phyloP scores from a whole-genome alignment of 1,140 invertebrate genomes.

The Brachionus plicatilis region DNA sequence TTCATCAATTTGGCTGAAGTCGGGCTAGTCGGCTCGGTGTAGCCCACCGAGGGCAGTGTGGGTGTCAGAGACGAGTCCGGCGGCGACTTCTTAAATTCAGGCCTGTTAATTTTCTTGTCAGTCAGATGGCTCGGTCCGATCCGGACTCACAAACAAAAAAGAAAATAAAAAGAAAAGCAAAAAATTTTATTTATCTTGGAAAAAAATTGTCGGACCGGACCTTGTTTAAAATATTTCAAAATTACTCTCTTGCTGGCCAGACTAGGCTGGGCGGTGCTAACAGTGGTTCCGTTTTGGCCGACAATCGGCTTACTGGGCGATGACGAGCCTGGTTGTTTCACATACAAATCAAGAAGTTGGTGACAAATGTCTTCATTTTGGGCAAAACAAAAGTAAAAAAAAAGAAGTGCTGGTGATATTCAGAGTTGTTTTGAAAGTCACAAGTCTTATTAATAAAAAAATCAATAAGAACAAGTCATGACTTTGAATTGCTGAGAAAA shows the following conservation, averaged over 20 bases:
- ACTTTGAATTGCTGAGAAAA: too few relatives aligned
- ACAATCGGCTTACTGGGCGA: neutral
- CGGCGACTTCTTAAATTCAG: neutral
- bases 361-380: conserved; percentile 78
- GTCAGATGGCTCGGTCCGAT: neutral
- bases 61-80: neutral
- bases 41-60: neutral
- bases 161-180: neutral
- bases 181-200: neutral
- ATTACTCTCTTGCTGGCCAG: conserved; percentile 35
- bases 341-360: conserved; percentile 73
- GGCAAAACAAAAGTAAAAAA: neutral
- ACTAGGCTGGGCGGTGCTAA: conserved; percentile 33
- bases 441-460: too few relatives aligned
- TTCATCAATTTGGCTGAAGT: conserved; percentile 27
- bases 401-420: neutral
- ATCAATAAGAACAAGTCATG: too few relatives aligned
- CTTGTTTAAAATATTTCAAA: neutral
- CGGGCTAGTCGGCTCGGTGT: neutral
- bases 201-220: neutral
- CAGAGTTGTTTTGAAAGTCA: too few relatives aligned
- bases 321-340: conserved; percentile 36
- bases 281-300: neutral
- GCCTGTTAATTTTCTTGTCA: neutral
- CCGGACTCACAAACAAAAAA: neutral